Conservation (phyloP, 2,888 invertebrate species). For the Trichogramma evanescens region DNA sequence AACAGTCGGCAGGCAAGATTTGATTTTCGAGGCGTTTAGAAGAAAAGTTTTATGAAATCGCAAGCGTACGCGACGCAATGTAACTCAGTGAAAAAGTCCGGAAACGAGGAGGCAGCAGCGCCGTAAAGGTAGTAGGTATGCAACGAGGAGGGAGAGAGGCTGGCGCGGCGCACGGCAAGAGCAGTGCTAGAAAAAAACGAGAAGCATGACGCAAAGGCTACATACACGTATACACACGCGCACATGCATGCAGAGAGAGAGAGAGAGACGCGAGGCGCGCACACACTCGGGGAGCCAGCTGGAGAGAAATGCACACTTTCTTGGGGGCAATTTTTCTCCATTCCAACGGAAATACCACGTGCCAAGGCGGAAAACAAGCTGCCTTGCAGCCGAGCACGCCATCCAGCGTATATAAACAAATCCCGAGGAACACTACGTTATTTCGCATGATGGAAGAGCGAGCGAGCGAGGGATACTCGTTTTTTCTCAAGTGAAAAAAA, state of each 20-base stretch:
- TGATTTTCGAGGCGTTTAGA: constrained; percentile 14
- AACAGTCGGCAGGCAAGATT: constrained; percentile 5
- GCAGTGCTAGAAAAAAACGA: too few relatives aligned
- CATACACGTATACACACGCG: too few relatives aligned
- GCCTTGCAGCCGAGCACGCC: not conserved
- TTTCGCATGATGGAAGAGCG: not conserved
- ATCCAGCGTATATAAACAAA: constrained; percentile 5
- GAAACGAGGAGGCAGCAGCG: too few relatives aligned
- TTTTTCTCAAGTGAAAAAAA: constrained; percentile 1
- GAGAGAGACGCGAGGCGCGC: too few relatives aligned
- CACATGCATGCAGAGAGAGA: too few relatives aligned
- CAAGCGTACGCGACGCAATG: not conserved
- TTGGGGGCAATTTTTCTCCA: constrained; percentile 17
- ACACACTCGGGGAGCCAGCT: too few relatives aligned
- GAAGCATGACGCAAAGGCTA: too few relatives aligned
- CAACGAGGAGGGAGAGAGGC: too few relatives aligned
- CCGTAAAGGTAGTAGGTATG: too few relatives aligned
- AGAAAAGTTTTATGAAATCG: constrained; percentile 13
- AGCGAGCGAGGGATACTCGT: not conserved
- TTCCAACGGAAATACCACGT: constrained; percentile 11
- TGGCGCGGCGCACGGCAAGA: too few relatives aligned
- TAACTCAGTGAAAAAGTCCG: too few relatives aligned
- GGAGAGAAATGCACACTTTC: not conserved
- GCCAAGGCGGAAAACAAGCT: constrained; percentile 15
- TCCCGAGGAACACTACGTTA: not conserved